Conservation (phyloP, 2,113 vertebrate genomes). For the Hippoglossus stenolepis region DNA sequence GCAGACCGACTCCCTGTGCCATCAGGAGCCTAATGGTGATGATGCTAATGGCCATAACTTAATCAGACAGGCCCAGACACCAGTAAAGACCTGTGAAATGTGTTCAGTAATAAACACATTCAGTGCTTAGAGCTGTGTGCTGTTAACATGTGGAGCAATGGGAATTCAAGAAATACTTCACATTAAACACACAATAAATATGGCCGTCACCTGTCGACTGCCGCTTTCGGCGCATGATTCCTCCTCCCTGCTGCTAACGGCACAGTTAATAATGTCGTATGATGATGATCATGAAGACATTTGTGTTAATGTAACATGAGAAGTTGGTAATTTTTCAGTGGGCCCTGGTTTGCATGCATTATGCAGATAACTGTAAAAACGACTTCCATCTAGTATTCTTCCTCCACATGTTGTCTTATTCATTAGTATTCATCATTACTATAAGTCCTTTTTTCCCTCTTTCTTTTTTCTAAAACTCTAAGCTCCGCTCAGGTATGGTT, state of each 20-base stretch:
- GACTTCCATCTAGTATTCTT: no score
- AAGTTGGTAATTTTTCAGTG: constrained; percentile 20
- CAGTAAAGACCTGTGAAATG: constrained; percentile 59
- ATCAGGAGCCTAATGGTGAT: constrained; percentile 65
- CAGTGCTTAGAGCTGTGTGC: constrained; percentile 4
- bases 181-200: constrained; percentile 63
- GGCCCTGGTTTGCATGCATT: constrained; percentile 23
- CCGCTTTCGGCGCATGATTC: constrained; percentile 21
- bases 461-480: no score
- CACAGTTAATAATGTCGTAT: constrained; percentile 76
- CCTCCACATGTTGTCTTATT: no score
- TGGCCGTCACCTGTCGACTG: constrained; percentile 15
- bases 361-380: constrained; percentile 20
- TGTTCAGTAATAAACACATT: constrained; percentile 50
- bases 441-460: no score
- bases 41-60: constrained; percentile 70
- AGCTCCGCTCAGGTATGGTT: no score
- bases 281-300: constrained; percentile 22
- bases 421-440: no score
- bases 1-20: constrained; percentile 39
- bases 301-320: constrained; percentile 27
- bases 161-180: constrained; percentile 48
- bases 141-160: constrained; percentile 57
- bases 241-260: constrained; percentile 77
- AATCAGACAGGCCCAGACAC: constrained; percentile 56